Percentiles rank a stretch among this genome's conserved stretches.
These are phyloP conservation scores for Ciconia nigra DNA, from an alignment of 2,797 vertebrate species.

Conservation along the genomic window DNA sequence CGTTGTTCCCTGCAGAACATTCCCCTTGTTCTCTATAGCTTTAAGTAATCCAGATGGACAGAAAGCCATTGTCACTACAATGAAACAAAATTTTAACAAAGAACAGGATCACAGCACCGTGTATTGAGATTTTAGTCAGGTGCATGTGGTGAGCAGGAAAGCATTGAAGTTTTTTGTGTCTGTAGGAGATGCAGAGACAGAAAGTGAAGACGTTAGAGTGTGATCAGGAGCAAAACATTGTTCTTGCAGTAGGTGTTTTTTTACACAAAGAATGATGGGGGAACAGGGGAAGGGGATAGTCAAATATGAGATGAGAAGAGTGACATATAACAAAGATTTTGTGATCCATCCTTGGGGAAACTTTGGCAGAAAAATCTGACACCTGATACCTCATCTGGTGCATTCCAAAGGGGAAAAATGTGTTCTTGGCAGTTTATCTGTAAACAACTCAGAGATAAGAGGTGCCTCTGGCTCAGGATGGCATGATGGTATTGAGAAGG, in stretches of 20 bases:
- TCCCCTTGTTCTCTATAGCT: slow-evolving; percentile 6
- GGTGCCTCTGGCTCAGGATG: neutral
- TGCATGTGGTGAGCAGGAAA: neutral
- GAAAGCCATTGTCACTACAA: neutral
- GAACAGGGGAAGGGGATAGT: neutral
- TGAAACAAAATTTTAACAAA: slow-evolving; percentile 9
- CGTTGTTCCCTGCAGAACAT: neutral
- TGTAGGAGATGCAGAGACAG: neutral
- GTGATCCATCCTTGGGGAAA: neutral
- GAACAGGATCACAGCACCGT: fast-evolving
- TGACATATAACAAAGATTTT: neutral
- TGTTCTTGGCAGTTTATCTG: neutral
- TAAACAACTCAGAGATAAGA: neutral
- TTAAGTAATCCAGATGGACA: slow-evolving; percentile 13
- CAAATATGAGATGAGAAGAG: neutral
- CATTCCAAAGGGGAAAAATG: neutral
- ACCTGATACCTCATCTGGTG: neutral
- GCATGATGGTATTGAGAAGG: neutral
- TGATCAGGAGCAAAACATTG: neutral
- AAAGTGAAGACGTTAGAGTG: neutral
- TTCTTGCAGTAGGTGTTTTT: neutral
- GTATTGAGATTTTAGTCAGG: neutral
- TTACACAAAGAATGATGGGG: neutral
- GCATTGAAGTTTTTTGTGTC: neutral
- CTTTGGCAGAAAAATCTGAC: neutral